Evolutionary conservation across 2,888 invertebrate genomes (phyloP), one percentile per base, ranked within the genome.

Genomic region (Crioceris asparagi): DNA sequence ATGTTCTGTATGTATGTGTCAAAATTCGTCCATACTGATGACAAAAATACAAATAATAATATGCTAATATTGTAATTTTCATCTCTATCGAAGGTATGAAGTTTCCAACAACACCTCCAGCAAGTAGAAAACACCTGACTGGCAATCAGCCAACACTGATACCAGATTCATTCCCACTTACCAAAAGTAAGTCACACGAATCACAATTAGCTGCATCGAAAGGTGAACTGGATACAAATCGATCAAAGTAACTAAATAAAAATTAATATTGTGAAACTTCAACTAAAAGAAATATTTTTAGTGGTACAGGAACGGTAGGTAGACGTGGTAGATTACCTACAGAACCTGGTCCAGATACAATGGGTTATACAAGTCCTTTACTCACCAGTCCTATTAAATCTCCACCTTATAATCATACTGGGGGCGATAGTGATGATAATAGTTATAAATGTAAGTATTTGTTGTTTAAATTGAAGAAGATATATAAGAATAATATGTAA

Each of bases 111-210:
- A 91, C 91, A 27, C 86, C 88, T 27, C 79, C 84, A 32, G 77
- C 78, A 52, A 79, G 76, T 54, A 82, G 75, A 64, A 81, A 78
- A 66, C 79, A 78, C 53, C 74, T 74, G 32, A 61, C 62, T 11
- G 62, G 57, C 21, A 56, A 59, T 38, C 54, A 56, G 17, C 44
- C 55, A 3, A 61, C 56, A 35, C 59, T 71, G 38, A 57, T 69
- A 49, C 69, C 72, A 12, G 74, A 70, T 45, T 62, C 63, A 34
- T 75, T 65, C 56, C 79, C 85, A 8, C 71, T 92, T 49, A 86
- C 83, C 41, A 90, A 91, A 67, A 91, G 91, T 44, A 83, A 86
- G 58, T 91, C 91, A 29, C 90, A 92, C 64, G 92, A 92, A 67
- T 88, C 87, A 10, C 90, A 91, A 63, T 71, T 90, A 43, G 82